These are phyloP conservation scores for Bettongia penicillata DNA, from an alignment of 2,113 vertebrate genomes.

Conservation along the genomic window DNA sequence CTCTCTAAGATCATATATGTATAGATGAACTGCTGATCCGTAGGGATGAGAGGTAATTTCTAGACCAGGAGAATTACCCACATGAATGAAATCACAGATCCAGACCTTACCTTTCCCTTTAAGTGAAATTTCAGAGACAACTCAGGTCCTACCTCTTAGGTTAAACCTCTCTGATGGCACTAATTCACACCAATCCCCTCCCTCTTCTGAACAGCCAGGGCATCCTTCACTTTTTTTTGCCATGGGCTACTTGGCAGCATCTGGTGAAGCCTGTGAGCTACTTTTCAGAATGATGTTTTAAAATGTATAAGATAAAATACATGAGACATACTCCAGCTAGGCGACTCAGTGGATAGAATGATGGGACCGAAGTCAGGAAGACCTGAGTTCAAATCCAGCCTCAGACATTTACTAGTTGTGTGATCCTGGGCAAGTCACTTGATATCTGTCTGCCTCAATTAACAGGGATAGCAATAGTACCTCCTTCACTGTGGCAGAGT, in stretches of 20 bases:
- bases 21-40: too few species aligned
- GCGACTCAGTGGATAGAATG: background rate
- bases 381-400: background rate
- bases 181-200: background rate
- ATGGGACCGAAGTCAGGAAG: background rate
- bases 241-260: background rate
- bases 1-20: too few species aligned
- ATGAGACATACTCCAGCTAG: background rate
- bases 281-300: background rate
- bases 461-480: background rate
- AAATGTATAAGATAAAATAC: too few species aligned
- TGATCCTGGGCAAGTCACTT: background rate
- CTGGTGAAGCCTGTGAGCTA: background rate
- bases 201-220: background rate
- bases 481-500: background rate
- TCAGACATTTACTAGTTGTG: background rate
- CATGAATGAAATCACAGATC: background rate
- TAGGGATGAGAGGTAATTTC: too few species aligned
- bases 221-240: background rate
- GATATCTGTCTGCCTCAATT: background rate
- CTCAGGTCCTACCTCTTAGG: background rate
- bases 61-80: too few species aligned
- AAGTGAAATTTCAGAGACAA: background rate
- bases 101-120: background rate
- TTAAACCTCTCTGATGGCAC: background rate